Evolutionary conservation across 2,113 vertebrate genomes (phyloP).

Genomic region (Dipodomys stephensi): DNA sequence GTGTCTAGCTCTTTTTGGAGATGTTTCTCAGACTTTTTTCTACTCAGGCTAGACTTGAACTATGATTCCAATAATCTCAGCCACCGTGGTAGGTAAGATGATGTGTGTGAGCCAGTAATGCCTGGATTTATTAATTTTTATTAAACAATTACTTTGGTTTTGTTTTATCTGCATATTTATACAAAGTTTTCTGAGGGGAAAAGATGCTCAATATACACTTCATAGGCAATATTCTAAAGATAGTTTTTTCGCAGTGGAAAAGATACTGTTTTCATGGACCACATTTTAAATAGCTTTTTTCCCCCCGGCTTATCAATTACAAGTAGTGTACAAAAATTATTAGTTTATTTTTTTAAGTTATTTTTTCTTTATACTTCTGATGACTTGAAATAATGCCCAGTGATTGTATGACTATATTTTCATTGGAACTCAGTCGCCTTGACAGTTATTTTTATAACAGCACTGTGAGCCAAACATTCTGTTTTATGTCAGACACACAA

Average conservation of each 20-base stretch:
- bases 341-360: neutral
- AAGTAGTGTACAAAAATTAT: neutral
- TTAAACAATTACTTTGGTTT: neutral
- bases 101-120: neutral
- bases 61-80: neutral
- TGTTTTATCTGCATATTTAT: neutral
- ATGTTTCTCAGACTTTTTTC: too few species aligned
- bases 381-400: conserved; percentile 5
- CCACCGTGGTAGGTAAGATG: neutral
- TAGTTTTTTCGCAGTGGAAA: neutral
- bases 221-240: neutral
- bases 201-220: neutral
- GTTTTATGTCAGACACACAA: neutral
- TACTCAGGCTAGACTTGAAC: too few species aligned
- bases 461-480: conserved; percentile 55
- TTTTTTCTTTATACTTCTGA: conserved; percentile 11
- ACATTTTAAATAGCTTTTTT: conserved; percentile 31
- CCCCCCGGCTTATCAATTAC: neutral
- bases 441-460: neutral
- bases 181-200: neutral
- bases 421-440: conserved; percentile 37
- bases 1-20: too few species aligned
- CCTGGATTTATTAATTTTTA: neutral
- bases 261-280: neutral
- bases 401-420: conserved; percentile 44